Evolutionary conservation across 2,113 vertebrate genomes (phyloP), one percentile per base, ranked within the genome.

Genomic region (Chionis minor): DNA sequence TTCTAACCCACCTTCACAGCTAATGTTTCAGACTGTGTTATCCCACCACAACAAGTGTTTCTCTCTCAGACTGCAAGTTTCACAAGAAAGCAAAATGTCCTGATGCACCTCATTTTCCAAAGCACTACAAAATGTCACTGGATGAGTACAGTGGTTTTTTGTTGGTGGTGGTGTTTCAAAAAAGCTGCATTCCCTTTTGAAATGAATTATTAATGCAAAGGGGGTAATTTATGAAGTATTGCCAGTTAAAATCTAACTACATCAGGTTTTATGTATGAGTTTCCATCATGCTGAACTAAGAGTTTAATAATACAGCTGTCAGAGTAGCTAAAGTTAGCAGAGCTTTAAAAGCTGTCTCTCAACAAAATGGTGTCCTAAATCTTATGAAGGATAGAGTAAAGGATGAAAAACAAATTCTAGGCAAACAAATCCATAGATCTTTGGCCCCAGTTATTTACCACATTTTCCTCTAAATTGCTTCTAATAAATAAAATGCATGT

Each of bases 281-380:
- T 97, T 95, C 66, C 59, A 56, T 80, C 86, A 85, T 54, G 62
- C 81, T 89, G 80, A 95, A 75, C 74, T 93, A 92, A 88, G 85
- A 90, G 59, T 86, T 96, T 96, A 97, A 96, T 96, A 95, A 97
- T 70, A 95, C 71, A 94, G 72, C 52, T 94, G 79, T 93, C 87
- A 95, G 59, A 92, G 15, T 14, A 89, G 26, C 70, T 93, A 59
- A 95, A 92, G 92, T 90, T 80, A 94, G 52, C 16, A 95, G 91
- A 94, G 71, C 14, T 88, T 86, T 70, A 89, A 90, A 84, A 85
- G 18, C 62, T 96, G 33, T 62, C 72, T 94, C 71, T 70, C 61
- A 93, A 88, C 61, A 94, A 83, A 94, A 77, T 22, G 4, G 1
- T 82, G 6, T 38, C 81, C 33, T 78, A 92, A 93, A 72, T 71